Percentiles rank a stretch among this genome's conserved stretches.
phyloP scores from a whole-genome alignment of 2,797 vertebrate genomes.

The Scarus forsteni region DNA sequence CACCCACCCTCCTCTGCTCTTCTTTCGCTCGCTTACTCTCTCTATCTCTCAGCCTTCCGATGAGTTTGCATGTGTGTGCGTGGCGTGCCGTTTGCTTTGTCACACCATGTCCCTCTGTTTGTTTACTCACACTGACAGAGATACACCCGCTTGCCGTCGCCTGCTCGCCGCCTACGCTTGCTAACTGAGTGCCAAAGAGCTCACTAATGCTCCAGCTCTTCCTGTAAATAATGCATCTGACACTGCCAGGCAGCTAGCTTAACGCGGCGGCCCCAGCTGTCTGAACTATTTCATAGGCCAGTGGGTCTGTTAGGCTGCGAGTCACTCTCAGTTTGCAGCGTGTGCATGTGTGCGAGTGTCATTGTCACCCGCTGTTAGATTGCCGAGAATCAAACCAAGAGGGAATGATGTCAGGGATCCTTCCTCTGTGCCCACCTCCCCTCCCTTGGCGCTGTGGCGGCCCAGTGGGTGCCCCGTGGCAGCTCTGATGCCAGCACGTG shows the following conservation, averaged over 20 bases:
- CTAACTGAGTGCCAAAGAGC: conserved; percentile 73
- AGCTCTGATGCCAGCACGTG: conserved; percentile 76
- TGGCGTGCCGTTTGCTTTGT: conserved; percentile 67
- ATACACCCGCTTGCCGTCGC: conserved; percentile 66
- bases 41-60: conserved; percentile 60
- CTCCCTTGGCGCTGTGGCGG: conserved; percentile 39
- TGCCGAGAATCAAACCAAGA: conserved; percentile 21
- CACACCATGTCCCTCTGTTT: conserved; percentile 79
- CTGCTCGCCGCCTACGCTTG: conserved; percentile 54
- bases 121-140: conserved; percentile 83
- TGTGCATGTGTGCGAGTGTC: conserved; percentile 32
- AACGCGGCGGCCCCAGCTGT: conserved; percentile 50
- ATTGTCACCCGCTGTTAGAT: conserved; percentile 57
- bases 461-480: conserved; percentile 65
- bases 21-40: conserved; percentile 20
- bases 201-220: conserved; percentile 54
- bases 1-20: conserved; percentile 45
- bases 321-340: conserved; percentile 49
- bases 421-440: conserved; percentile 35
- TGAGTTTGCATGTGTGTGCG: conserved; percentile 66
- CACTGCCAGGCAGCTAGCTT: conserved; percentile 44
- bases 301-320: conserved; percentile 66
- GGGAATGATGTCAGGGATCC: conserved; percentile 32
- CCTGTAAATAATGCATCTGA: conserved; percentile 74
- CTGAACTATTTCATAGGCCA: conserved; percentile 72